Evolutionary conservation across 2,113 vertebrate species (phyloP).

Genomic region (Lycocorax pyrrhopterus): DNA sequence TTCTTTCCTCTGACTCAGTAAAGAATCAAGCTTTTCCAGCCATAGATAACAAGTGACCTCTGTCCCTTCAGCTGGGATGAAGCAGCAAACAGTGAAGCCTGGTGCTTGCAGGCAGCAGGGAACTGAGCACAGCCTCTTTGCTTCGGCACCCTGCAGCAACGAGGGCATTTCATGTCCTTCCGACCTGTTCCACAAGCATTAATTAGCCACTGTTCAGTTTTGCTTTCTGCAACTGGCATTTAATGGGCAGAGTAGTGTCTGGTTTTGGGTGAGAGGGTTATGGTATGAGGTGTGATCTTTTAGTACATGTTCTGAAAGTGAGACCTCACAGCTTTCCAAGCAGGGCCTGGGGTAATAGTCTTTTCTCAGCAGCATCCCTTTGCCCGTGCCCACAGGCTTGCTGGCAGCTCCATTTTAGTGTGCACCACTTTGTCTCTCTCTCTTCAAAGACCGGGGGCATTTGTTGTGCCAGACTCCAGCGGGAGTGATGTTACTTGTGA

Average conservation of each 20-base stretch:
- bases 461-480: neutral
- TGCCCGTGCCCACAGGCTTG: neutral
- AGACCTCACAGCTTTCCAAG: neutral
- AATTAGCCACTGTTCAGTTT: neutral
- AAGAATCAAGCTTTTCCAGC: neutral
- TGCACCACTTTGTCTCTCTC: neutral
- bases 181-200: neutral
- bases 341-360: neutral
- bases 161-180: neutral
- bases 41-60: neutral
- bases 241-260: neutral
- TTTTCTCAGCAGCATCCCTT: neutral
- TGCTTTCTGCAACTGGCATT: neutral
- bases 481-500: neutral
- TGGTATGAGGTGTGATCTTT: neutral
- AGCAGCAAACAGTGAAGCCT: neutral
- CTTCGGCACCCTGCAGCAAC: neutral
- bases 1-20: neutral
- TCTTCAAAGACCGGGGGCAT: neutral
- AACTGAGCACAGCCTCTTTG: neutral
- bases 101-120: neutral
- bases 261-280: neutral
- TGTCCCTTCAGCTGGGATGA: neutral
- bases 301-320: accelerated
- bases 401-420: neutral